phyloP scores from a whole-genome alignment of 2,797 vertebrate species.

The Esox lucius region DNA sequence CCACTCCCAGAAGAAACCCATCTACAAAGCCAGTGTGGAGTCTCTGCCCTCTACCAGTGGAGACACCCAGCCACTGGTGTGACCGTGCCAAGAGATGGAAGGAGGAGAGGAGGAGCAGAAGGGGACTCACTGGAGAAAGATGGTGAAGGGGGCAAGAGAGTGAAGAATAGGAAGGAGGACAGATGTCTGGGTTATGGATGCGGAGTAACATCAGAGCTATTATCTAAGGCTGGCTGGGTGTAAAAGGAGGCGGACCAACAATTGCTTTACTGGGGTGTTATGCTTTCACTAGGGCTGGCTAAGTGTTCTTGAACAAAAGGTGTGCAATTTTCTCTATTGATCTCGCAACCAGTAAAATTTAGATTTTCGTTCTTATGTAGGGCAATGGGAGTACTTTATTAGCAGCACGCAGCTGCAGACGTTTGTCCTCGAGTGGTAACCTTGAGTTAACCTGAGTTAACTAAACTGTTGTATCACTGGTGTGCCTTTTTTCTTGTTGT shows the following conservation, averaged over 20 bases:
- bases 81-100: conserved; percentile 39
- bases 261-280: conserved; percentile 57
- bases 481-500: conserved; percentile 35
- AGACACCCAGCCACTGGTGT: conserved; percentile 81
- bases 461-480: conserved; percentile 41
- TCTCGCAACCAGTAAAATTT: conserved; percentile 53
- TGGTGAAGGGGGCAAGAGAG: conserved; percentile 15
- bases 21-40: conserved; percentile 79
- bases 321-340: conserved; percentile 72
- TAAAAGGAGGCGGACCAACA: conserved; percentile 49
- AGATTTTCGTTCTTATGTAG: conserved; percentile 50
- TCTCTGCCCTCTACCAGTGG: conserved; percentile 67
- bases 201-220: conserved; percentile 46
- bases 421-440: conserved; percentile 36
- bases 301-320: conserved; percentile 54
- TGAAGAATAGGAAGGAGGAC: conserved; percentile 19
- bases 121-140: conserved; percentile 1
- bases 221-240: conserved; percentile 43
- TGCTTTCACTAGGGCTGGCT: conserved; percentile 41
- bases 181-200: conserved; percentile 33
- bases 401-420: conserved; percentile 29
- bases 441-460: conserved; percentile 18
- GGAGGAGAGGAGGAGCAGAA: conserved; percentile 43
- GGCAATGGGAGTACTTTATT: conserved; percentile 9
- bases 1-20: conserved; percentile 79